phyloP scores from a whole-genome alignment of 2,113 vertebrate species.

The Ploceus nigricollis region DNA sequence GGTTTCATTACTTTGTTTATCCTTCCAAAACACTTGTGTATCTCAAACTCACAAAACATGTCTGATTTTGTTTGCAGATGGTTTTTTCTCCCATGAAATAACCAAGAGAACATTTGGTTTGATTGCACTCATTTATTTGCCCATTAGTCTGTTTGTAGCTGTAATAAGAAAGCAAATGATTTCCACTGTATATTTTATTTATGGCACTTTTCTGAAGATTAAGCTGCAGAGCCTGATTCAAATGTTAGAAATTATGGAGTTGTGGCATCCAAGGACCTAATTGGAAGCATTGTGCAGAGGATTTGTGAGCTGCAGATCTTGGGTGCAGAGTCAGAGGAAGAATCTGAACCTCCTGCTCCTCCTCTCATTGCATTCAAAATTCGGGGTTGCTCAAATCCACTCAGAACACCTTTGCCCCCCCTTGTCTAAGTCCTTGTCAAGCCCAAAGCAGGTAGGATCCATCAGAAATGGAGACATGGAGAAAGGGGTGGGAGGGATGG shows the following conservation, averaged over 20 bases:
- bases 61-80: neutral
- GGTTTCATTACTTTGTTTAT: constrained; percentile 45
- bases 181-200: constrained; percentile 51
- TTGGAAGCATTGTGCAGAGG: neutral
- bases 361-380: neutral
- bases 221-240: neutral
- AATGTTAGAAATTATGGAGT: neutral
- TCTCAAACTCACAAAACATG: neutral
- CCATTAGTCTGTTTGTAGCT: constrained; percentile 42
- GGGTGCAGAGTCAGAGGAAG: neutral
- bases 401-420: neutral
- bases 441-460: neutral
- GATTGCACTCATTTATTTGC: constrained; percentile 49
- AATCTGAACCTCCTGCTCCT: neutral
- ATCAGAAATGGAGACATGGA: neutral
- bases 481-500: neutral
- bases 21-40: neutral
- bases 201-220: neutral
- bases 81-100: constrained; percentile 15
- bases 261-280: neutral
- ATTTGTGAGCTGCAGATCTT: neutral
- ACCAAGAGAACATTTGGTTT: neutral
- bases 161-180: constrained; percentile 39
- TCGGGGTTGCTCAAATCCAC: neutral
- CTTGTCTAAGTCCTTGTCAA: neutral